A percentile compares a stretch with the other conserved stretches of the same genome.
phyloP scores from a whole-genome alignment of 2,888 invertebrate genomes.

The Agonopterix alstromeriana region DNA sequence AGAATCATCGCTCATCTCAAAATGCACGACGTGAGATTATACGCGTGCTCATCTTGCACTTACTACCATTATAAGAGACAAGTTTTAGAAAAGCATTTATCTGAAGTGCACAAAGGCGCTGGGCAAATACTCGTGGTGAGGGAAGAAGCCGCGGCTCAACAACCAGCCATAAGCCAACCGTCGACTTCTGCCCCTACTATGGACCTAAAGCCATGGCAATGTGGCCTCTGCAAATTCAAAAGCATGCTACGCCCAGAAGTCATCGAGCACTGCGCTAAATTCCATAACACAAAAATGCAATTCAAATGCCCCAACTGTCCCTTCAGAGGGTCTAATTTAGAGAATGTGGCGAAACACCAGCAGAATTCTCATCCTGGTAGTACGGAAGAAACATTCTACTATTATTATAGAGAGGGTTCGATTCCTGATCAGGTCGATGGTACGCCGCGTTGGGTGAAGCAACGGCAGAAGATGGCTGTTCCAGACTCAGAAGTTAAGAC shows the following conservation, averaged over 20 bases:
- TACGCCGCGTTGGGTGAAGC: constrained; percentile 48
- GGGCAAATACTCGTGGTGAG: constrained; percentile 54
- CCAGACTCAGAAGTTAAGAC: constrained; percentile 33
- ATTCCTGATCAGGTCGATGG: constrained; percentile 44
- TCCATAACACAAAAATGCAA: constrained; percentile 81
- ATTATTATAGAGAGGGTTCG: constrained; percentile 71
- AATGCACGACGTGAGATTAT: constrained; percentile 84
- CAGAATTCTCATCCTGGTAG: constrained; percentile 72
- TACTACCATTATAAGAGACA: constrained; percentile 80
- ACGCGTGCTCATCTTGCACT: constrained; percentile 82
- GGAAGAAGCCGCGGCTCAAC: constrained; percentile 35
- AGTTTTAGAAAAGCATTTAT: constrained; percentile 81
- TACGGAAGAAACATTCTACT: constrained; percentile 55
- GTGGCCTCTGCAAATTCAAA: constrained; percentile 80
- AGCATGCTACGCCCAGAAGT: constrained; percentile 78
- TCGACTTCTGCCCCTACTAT: constrained; percentile 40
- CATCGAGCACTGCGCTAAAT: constrained; percentile 72
- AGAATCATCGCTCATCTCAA: constrained; percentile 83
- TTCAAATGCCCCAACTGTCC: constrained; percentile 83
- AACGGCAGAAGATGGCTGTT: constrained; percentile 30
- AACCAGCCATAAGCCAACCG: constrained; percentile 17
- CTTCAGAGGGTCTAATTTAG: constrained; percentile 69
- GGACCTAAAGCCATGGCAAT: constrained; percentile 82
- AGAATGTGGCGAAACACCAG: constrained; percentile 78
- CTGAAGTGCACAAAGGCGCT: constrained; percentile 75